phyloP scores from a whole-genome alignment of 92 coral and sea anemone species.

The Plumapathes pennacea region DNA sequence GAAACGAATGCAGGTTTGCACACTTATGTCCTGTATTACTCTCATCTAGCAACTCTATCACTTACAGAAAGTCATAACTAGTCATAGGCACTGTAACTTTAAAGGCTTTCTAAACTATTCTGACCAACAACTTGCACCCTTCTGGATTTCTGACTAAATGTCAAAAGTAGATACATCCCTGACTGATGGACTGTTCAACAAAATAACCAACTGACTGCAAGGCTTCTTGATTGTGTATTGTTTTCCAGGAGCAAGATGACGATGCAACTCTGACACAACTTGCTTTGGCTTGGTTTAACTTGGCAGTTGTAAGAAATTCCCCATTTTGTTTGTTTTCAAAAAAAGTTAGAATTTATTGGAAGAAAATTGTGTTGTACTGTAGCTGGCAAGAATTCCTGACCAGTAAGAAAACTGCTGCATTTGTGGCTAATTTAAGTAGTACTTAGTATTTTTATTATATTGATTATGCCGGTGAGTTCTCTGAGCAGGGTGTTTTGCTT shows the following conservation, averaged over 20 bases:
- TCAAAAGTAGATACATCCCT: no score
- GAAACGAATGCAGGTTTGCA: constrained; percentile 87
- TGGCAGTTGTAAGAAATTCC: constrained; percentile 73
- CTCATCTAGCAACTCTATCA: not conserved
- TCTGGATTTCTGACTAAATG: no score
- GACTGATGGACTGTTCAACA: no score
- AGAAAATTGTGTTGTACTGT: no score
- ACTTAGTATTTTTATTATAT: no score
- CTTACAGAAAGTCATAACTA: not conserved
- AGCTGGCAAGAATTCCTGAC: no score
- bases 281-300: constrained; percentile 94
- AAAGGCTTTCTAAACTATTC: not conserved
- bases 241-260: constrained; percentile 84
- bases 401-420: no score
- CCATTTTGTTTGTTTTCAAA: not conserved
- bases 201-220: no score
- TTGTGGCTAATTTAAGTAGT: no score
- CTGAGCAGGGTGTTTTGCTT: not conserved
- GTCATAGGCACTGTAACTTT: not conserved
- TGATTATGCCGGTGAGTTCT: no score
- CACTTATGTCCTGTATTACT: not conserved
- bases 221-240: not conserved
- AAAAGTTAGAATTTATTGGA: not conserved
- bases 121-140: not conserved
- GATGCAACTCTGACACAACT: constrained; percentile 96